phyloP scores from a whole-genome alignment of 2,797 vertebrate species.

The Taeniopygia guttata region DNA sequence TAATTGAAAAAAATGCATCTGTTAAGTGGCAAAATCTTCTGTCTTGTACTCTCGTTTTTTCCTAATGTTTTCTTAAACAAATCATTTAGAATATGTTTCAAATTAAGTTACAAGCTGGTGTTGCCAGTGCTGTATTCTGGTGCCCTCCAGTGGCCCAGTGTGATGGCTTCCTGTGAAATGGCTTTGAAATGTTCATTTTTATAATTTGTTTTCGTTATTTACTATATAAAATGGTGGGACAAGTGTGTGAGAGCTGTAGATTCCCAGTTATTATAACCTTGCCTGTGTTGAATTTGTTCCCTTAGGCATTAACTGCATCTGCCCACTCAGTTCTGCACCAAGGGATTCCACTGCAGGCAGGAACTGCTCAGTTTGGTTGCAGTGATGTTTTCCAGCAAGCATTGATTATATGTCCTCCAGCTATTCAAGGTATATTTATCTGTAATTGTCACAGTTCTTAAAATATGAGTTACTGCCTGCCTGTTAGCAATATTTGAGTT shows the following conservation, averaged over 20 bases:
- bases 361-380: constrained; percentile 91
- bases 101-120: accelerated
- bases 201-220: not conserved
- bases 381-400: constrained; percentile 95
- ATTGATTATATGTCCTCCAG: constrained; percentile 92
- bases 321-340: constrained; percentile 90
- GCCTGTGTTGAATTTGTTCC: not conserved
- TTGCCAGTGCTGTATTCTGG: not conserved
- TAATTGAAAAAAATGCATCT: not conserved
- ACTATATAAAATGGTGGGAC: not conserved
- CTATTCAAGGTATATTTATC: constrained; percentile 88
- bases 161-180: not conserved
- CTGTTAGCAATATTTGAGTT: not conserved
- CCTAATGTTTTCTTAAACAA: not conserved
- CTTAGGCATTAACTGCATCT: constrained; percentile 87
- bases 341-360: constrained; percentile 91
- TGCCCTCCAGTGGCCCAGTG: constrained; percentile 43
- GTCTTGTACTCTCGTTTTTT: not conserved
- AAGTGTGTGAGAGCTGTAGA: not conserved
- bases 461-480: not conserved
- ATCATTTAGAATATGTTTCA: accelerated
- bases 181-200: not conserved
- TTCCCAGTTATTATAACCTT: not conserved
- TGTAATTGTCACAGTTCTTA: not conserved
- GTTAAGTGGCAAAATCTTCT: not conserved